These are phyloP conservation scores for Anoncus sp. DNA, from an alignment of 2,888 invertebrate species.

Conservation along the genomic window DNA sequence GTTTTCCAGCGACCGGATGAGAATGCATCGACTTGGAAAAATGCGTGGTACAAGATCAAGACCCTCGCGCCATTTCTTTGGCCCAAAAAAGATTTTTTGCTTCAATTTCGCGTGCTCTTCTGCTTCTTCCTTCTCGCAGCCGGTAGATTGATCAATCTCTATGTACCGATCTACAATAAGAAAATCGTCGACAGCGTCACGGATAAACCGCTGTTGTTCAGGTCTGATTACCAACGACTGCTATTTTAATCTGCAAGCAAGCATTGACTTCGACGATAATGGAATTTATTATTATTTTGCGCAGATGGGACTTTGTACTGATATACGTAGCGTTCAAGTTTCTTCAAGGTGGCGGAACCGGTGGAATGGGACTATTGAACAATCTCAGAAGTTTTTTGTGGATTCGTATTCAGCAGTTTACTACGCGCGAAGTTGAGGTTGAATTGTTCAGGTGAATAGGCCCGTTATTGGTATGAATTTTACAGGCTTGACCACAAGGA, in stretches of 20 bases:
- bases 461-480: neutral
- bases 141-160: constrained; percentile 95
- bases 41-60: constrained; percentile 91
- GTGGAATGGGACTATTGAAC: constrained; percentile 96
- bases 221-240: constrained; percentile 73
- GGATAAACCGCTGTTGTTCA: constrained; percentile 71
- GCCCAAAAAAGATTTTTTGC: constrained; percentile 91
- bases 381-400: constrained; percentile 96
- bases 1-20: constrained; percentile 83
- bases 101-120: constrained; percentile 93
- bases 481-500: neutral
- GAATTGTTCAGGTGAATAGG: constrained; percentile 76
- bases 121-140: constrained; percentile 91
- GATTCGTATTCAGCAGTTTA: constrained; percentile 98
- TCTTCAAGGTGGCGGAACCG: constrained; percentile 97
- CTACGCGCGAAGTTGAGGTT: constrained; percentile 95
- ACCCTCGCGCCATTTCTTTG: constrained; percentile 96
- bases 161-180: constrained; percentile 97
- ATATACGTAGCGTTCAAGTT: constrained; percentile 95
- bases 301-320: constrained; percentile 95
- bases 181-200: constrained; percentile 87
- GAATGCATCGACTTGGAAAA: constrained; percentile 90
- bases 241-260: too few species aligned
- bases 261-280: neutral
- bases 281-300: constrained; percentile 68